Evolutionary conservation across 2,888 invertebrate genomes (phyloP), one percentile per base, ranked within the genome.

Genomic region (Heteromurus nitidus): DNA sequence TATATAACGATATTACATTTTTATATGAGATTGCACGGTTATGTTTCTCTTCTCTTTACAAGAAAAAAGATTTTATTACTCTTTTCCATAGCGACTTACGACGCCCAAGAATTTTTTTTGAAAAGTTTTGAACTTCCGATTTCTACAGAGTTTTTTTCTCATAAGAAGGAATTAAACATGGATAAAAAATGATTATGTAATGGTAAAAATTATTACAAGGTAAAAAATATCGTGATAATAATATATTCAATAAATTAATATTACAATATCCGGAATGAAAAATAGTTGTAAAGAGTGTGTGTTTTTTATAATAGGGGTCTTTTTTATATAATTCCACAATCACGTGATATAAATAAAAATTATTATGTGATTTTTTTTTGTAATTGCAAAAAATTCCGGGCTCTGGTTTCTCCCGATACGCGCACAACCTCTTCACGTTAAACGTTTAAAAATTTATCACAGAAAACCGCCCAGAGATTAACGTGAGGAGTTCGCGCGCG

Each of bases 381-480:
- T 36, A 9, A 9, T 36, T 36, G 5, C 13, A 36, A 36, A 36
- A 36, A 36, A 36, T 9, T 13, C 13, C 36, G 36, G 7, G 36
- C 36, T 13, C 5, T 13, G 36, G n/a, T n/a, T n/a, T n/a, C n/a
- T n/a, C n/a, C n/a, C n/a, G n/a, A n/a, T n/a, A 9, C 36, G 13
- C 36, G 36, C 13, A 9, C 36, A 5, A 13, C 36, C 36, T 5
- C n/a, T 47, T n/a, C 55, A 24, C 55, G 55, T n/a, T 55, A 55
- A 55, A n/a, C n/a, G n/a, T n/a, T 50, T 16, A 22, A 24, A 26
- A 55, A 26, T 26, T 26, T 55, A 55, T 55, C 55, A 55, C 55
- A 55, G 55, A 55, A 55, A 55, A 55, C 55, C 55, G 24, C 55
- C 55, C 55, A 55, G 55, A 55, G 55, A 55, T 55, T 55, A 55